Evolutionary conservation across 2,888 invertebrate genomes (phyloP), one percentile per base, ranked within the genome.

Genomic region (Drosophila algonquin): DNA sequence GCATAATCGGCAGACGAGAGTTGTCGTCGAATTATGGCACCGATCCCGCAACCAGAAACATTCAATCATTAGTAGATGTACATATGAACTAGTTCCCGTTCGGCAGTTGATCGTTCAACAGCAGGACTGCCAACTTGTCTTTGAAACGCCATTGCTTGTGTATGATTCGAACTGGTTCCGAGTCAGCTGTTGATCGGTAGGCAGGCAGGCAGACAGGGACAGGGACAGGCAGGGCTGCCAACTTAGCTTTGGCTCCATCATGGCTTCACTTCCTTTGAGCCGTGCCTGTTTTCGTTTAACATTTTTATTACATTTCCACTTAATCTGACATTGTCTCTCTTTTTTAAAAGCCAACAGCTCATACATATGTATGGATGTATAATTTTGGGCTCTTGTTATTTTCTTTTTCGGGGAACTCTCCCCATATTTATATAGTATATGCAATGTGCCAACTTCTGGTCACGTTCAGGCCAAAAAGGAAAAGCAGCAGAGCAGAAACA

Each of bases 391-490:
- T 30, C 24, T 24, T 6, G 27, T 6, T 27, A 21, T 27, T 3
- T 5, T 18, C n/a, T 27, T 58, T 51, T 58, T 45, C 35, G 30
- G 44, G 3, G n/a, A 40, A n/a, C n/a, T 2, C 40, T 40, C 40
- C 40, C 6, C 7, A 40, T 10, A 50, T 60, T n/a, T 32, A 30
- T 70, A 58, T 45, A 58, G 18, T 70, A 58, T 45, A 58, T 47
- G 56, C 18, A 21, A 62, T 62, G 45, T 61, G 65, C 55, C 60
- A 65, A 47, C 24, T 60, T 58, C 46, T 57, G 56, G 76, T 70
- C 73, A 81, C 69, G 82, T 64, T 24, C 45, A 7, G 44, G 35
- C 10, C n/a, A 46, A 44, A 54, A 73, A 27, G 24, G 16, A 5
- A 16, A n/a, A 21, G 21, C 21, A 21, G 21, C 21, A 57, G 48